These are phyloP conservation scores for Porites cylindrica DNA, from an alignment of 92 coral and sea anemone species.

Conservation along the genomic window DNA sequence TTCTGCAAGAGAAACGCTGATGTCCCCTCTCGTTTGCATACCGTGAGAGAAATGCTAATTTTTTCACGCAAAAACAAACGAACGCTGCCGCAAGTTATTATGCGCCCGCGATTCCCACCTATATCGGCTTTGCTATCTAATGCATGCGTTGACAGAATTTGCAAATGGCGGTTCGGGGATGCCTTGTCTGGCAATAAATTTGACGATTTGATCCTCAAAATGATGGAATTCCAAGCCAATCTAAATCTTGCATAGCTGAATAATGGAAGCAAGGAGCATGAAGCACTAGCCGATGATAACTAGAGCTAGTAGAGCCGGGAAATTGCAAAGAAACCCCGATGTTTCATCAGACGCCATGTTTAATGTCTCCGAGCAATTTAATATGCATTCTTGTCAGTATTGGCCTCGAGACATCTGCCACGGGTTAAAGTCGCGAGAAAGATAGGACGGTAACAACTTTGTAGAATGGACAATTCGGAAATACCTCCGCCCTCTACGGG, in stretches of 20 bases:
- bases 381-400: slow-evolving; percentile 20
- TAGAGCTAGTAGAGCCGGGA: not conserved
- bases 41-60: slow-evolving; percentile 44
- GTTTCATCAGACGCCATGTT: not conserved
- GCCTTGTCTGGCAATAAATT: not conserved
- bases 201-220: not conserved
- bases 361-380: not conserved
- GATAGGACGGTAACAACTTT: not conserved
- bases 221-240: slow-evolving; percentile 2
- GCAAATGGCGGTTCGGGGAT: slow-evolving; percentile 30
- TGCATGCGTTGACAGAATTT: slow-evolving; percentile 33
- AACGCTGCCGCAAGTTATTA: slow-evolving; percentile 14
- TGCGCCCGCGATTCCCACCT: slow-evolving; percentile 32
- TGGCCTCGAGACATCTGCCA: not conserved
- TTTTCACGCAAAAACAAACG: slow-evolving; percentile 38
- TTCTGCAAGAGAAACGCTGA: slow-evolving; percentile 18
- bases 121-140: slow-evolving; percentile 2
- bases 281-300: not conserved
- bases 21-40: slow-evolving; percentile 42
- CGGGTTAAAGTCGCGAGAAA: not conserved
- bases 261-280: not conserved
- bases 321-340: not conserved
- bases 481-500: slow-evolving; percentile 4
- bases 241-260: not conserved
- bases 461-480: slow-evolving; percentile 35